Conservation (phyloP, 2,888 invertebrate genomes). For the Malachius bipustulatus region DNA sequence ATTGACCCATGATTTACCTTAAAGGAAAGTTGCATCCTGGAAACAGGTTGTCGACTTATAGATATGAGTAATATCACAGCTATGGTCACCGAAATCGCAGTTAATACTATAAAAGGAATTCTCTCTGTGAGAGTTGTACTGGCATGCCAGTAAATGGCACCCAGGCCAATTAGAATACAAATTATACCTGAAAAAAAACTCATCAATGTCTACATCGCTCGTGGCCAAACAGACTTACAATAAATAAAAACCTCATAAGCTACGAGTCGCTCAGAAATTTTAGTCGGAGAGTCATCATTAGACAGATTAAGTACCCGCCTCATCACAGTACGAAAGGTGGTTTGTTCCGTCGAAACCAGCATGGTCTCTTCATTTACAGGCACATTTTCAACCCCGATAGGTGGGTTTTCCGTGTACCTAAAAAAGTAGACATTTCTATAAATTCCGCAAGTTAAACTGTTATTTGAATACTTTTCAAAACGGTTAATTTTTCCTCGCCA, state of each 20-base stretch:
- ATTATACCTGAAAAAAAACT: slow-evolving; percentile 26
- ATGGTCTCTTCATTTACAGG: slow-evolving; percentile 19
- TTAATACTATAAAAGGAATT: slow-evolving; percentile 16
- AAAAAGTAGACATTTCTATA: no score
- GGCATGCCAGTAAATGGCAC: slow-evolving; percentile 28
- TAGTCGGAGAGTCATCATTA: slow-evolving; percentile 33
- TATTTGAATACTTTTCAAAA: no score
- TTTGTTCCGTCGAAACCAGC: slow-evolving; percentile 13
- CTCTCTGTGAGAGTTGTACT: no score
- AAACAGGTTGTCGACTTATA: slow-evolving; percentile 50
- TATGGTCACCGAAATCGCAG: slow-evolving; percentile 22
- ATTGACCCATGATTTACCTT: slow-evolving; percentile 36
- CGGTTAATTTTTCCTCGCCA: not conserved
- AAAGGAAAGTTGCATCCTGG: slow-evolving; percentile 49
- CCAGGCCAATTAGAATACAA: slow-evolving; percentile 29
- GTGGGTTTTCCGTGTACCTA: slow-evolving; percentile 15
- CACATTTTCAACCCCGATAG: slow-evolving; percentile 1
- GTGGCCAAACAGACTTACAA: slow-evolving; percentile 33
- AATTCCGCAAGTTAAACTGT: slow-evolving; percentile 1
- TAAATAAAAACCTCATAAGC: slow-evolving; percentile 39
- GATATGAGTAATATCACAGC: slow-evolving; percentile 37
- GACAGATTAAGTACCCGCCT: slow-evolving; percentile 40
- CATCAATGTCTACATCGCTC: no score
- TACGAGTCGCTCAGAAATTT: slow-evolving; percentile 39
- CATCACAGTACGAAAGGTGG: slow-evolving; percentile 17